Evolutionary conservation across 2,113 vertebrate genomes (phyloP), one percentile per base, ranked within the genome.

Genomic region (Aptenodytes forsteri): DNA sequence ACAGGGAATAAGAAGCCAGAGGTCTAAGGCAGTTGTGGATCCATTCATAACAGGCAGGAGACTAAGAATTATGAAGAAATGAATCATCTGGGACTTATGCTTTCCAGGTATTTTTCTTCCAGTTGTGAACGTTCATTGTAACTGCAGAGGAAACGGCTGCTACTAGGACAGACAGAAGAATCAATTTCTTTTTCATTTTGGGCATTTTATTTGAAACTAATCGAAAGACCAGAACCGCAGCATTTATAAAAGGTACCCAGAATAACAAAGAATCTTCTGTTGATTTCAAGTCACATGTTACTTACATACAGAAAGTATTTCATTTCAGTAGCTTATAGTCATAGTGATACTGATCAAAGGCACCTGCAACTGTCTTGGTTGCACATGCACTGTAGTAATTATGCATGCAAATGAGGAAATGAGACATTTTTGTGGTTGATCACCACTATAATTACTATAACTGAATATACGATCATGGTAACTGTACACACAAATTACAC

Each of bases 151-250:
- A 92, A 96, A 96, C 3, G 1, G 54, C 58, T 95, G 66, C 75
- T 87, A 72, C 40, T 21, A 84, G 83, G 73, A 96, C 87, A 97
- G 78, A 97, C 16, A 83, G 67, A 79, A 83, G 23, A 94, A 96
- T 80, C 83, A 11, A 85, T 59, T 89, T 80, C 64, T 62, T 73
- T 96, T 94, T 71, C 67, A 94, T 90, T 66, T 71, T 34, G 64
- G 87, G 46, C 59, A 91, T 96, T 97, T 97, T 97, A 97, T 97
- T 97, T 90, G 62, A 96, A 97, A 96, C 87, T 96, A 94, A 81
- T 91, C 1, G 0, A 96, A 96, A 91, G 64, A 93, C 91, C 5
- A 8, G 78, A 95, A 91, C 78, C 89, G 85, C 59, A 94, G 89
- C 46, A 75, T 50, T 92, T 96, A 95, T 79, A 97, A 97, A 97